Base-by-base conservation (phyloP, 2,888 invertebrate genomes). In the Callyntrura sp. region DNA sequence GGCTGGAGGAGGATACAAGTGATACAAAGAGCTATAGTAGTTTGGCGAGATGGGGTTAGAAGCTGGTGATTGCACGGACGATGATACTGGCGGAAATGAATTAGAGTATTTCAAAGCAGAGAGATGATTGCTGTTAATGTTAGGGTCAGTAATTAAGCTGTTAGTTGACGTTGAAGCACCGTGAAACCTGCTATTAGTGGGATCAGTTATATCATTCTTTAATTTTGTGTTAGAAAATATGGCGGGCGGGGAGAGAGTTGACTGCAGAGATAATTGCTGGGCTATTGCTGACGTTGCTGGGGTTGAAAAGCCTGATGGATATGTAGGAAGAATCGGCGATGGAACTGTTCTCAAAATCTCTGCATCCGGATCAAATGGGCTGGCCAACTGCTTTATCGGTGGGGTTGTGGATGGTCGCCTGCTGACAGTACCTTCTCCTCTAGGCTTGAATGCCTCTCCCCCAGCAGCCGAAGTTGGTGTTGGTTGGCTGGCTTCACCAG, bases 271-370 rank as follows among this genome's bases (percentile, higher is more conserved):
- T 2, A 79, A 28, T 57, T 79, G 87, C 14, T 79, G 87, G 0
- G 81, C 70, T 45, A 81, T 0, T 9, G 78, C 68, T 0, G 86
- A 35, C 6, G 68, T n/a, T 20, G 68, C 57, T 28, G 83, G 73
- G n/a, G 62, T 83, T 48, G 51, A 68, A 20, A 76, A 83, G n/a
- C 45, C 35, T n/a, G 48, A 62, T 5, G 73, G 51, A 20, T 25
- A 85, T 5, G 88, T 88, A 0, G 88, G 88, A 11, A 88, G 17
- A 28, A 88, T 65, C 1, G 88, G 88, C 9, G 62, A 12, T 23
- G 88, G 88, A 14, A 83, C 82, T n/a, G 88, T 83, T 60, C 88
- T 14, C 0, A 88, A 45, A 4, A 88, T 28, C 25, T 83, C 88
- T 2, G 62, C 82, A 48, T 83, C 88, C 0, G 88, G 88, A n/a